Evolutionary conservation across 53 echinoderm and acorn worm species (phyloP).

Genomic region (Astropecten irregularis): DNA sequence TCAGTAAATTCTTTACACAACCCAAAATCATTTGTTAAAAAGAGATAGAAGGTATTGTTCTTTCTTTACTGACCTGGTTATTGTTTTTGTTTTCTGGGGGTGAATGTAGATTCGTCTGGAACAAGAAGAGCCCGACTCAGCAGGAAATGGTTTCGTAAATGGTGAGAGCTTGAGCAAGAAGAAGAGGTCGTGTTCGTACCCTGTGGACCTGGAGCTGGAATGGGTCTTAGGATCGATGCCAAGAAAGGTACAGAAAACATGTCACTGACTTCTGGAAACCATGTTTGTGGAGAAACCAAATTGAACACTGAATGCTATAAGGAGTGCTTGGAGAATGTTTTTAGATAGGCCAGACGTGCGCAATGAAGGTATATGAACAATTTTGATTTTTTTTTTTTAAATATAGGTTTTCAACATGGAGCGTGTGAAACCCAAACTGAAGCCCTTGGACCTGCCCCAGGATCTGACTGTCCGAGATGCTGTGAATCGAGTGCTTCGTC

Average conservation of each 20-base stretch:
- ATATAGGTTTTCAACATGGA: slow-evolving; percentile 78
- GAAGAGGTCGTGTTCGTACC: slow-evolving; percentile 67
- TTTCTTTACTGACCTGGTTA: too few species aligned
- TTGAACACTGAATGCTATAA: not conserved
- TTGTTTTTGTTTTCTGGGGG: too few species aligned
- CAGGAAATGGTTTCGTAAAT: slow-evolving; percentile 12
- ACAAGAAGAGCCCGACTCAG: slow-evolving; percentile 37
- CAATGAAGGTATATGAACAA: too few species aligned
- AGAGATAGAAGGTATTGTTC: too few species aligned
- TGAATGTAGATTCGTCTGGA: slow-evolving; percentile 98
- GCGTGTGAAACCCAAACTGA: slow-evolving; percentile 54
- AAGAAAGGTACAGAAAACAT: slow-evolving; percentile 88
- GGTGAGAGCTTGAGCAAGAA: slow-evolving; percentile 70
- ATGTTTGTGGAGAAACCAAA: not conserved
- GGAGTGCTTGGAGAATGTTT: not conserved
- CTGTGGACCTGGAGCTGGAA: slow-evolving; percentile 89
- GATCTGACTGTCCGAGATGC: slow-evolving; percentile 74
- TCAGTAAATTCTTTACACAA: too few species aligned
- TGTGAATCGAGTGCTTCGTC: slow-evolving; percentile 85
- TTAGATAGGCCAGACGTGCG: not conserved
- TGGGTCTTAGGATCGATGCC: slow-evolving; percentile 97
- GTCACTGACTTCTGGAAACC: not conserved
- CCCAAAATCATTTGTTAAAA: too few species aligned
- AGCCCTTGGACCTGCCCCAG: slow-evolving; percentile 68
- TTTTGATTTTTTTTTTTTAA: not conserved